Evolutionary conservation across 2,113 vertebrate species (phyloP).

Genomic region (Pterocles burchelli): DNA sequence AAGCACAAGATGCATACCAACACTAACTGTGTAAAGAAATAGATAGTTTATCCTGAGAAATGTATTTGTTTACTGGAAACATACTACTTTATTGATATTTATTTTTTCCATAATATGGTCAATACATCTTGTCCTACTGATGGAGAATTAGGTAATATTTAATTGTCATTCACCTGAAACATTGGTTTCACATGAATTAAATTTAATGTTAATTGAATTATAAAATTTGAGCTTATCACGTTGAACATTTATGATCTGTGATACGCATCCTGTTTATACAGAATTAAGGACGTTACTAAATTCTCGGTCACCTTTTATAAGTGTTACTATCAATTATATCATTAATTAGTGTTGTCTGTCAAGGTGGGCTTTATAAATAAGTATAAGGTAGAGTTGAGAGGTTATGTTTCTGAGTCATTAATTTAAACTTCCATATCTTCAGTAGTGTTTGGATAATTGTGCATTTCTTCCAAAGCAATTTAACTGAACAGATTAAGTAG

Average conservation of each 20-base stretch:
- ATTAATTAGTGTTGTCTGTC: slow-evolving; percentile 61
- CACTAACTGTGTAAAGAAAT: slow-evolving; percentile 23
- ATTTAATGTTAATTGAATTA: slow-evolving; percentile 59
- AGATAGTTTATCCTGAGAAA: slow-evolving; percentile 41
- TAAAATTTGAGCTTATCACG: slow-evolving; percentile 14
- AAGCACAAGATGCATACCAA: not conserved
- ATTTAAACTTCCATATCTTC: slow-evolving; percentile 19
- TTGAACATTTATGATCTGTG: slow-evolving; percentile 12
- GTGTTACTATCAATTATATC: slow-evolving; percentile 44
- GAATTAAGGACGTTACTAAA: slow-evolving; percentile 43
- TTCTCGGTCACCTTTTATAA: slow-evolving; percentile 50
- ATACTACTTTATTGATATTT: slow-evolving; percentile 58
- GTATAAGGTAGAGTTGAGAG: not conserved
- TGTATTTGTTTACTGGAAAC: slow-evolving; percentile 51
- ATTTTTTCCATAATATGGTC: slow-evolving; percentile 29
- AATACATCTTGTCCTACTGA: slow-evolving; percentile 34
- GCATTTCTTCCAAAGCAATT: slow-evolving; percentile 1
- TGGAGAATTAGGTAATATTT: slow-evolving; percentile 18
- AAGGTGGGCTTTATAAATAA: slow-evolving; percentile 18
- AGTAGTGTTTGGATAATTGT: not conserved
- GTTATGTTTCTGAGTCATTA: slow-evolving; percentile 18
- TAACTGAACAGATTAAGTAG: not conserved
- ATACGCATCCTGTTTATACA: not conserved
- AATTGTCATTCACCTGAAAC: slow-evolving; percentile 50
- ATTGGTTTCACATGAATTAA: slow-evolving; percentile 33